Base-by-base conservation (phyloP, 2,888 invertebrate species). In the Nemotelus pantherinus region DNA sequence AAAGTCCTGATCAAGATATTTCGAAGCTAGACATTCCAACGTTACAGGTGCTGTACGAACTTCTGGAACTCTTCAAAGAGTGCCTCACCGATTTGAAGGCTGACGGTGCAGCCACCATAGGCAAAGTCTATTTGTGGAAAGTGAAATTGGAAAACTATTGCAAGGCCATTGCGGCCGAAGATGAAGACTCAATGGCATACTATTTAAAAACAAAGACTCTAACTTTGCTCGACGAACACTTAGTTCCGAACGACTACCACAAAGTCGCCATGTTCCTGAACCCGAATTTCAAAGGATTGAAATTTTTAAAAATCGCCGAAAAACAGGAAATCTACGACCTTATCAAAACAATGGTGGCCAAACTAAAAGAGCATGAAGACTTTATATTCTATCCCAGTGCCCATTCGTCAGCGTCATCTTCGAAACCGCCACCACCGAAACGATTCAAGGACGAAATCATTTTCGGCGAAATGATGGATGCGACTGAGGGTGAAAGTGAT, bases 211-310 rank as follows among this genome's bases (percentile, higher is more conserved):
- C 53, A 9, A 47, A 64, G n/a, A 65, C 75, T 4, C 25, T 74
- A 3, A 45, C 74, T 9, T 48, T 79, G 50, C 43, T 78, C 2
- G 76, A 79, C 60, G 74, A 79, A 58, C 74, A 79, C 45, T 77
- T 79, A 44, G 60, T 64, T 7, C 74, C 77, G 58, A 78, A 76
- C n/a, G 80, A 79, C 48, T 74, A 77, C 50, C 79, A 80, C 67
- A 77, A 79, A 76, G 50, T 80, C 50, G 79, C 80, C 25, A 65
- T 80, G 25, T 80, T 80, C 41, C 41, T 80, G 5, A 77, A 80
- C 72, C 80, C 80, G 6, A 80, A 80, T 65, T 80, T 80, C 50
- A 80, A 80, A 74, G 79, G 76, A 48, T 39, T 80, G 10, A 80
- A 80, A 77, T 80, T 80, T 65, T 71, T 80, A 45, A 75, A 70